Conservation (phyloP, 2,797 vertebrate genomes). For the Nyctibius grandis region DNA sequence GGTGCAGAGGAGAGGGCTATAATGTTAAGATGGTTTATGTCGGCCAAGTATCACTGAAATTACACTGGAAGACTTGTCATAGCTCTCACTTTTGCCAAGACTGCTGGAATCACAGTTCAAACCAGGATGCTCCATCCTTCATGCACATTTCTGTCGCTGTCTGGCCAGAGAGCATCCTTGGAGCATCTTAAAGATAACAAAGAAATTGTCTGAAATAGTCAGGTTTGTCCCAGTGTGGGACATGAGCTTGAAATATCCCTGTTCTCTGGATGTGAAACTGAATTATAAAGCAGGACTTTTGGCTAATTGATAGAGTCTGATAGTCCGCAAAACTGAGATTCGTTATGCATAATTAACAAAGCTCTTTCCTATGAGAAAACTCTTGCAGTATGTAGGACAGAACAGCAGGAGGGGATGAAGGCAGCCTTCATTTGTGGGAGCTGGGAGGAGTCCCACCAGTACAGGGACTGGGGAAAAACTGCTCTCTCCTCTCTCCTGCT, state of each 20-base stretch:
- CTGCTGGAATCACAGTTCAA: background rate
- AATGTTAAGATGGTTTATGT: background rate
- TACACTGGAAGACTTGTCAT: background rate
- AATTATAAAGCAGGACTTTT: background rate
- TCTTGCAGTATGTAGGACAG: background rate
- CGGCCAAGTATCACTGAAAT: background rate
- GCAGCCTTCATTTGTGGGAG: background rate
- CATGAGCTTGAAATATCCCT: background rate
- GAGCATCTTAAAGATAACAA: background rate
- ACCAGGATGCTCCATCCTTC: background rate
- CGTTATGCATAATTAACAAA: background rate
- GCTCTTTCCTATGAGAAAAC: background rate
- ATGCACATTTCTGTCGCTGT: background rate
- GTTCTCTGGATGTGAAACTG: background rate
- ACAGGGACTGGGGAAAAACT: background rate
- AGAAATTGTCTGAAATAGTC: background rate
- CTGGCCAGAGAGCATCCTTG: background rate
- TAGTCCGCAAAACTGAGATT: background rate
- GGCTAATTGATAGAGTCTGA: background rate
- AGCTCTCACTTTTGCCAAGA: background rate
- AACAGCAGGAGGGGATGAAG: slow-evolving; percentile 5
- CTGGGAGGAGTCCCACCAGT: background rate
- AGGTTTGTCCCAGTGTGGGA: background rate
- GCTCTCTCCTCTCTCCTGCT: background rate
- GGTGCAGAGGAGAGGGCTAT: background rate